Evolutionary conservation across 2,888 invertebrate species (phyloP), one percentile per base, ranked within the genome.

Genomic region (Neuroscelio doddi): DNA sequence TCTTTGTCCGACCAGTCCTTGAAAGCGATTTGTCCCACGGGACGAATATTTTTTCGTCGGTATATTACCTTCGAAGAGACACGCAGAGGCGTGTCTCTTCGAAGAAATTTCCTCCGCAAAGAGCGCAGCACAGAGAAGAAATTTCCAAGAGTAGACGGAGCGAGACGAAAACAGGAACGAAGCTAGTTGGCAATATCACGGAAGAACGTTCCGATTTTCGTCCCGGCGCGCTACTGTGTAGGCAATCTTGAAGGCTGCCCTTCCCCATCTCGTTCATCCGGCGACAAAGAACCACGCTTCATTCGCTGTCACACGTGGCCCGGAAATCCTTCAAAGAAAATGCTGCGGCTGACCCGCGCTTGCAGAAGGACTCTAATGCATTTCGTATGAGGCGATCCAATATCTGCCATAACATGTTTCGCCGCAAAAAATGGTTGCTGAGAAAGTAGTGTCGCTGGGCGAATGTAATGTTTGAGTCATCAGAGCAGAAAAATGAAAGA

Each of bases 201-300:
- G 42, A 42, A 51, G 61, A 69, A 65, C 65, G 63, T 67, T 64
- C 69, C 71, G 73, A 76, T 74, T 71, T 70, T 69, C 59, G 58
- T 69, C 62, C 63, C 59, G 56, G 52, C 61, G 64, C 62, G 64
- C 68, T 68, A 72, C 44, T 32, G 67, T 56, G 61, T 66, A 66
- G 69, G 70, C 70, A 69, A 68, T 70, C 69, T 73, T 61, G 68
- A 71, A 73, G 64, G 65, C 68, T 67, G 65, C 3, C n/a, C 14
- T 17, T 45, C 51, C 66, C 57, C 46, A 36, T 51, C 39, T 39
- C 34, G 55, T 47, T 62, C 45, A 49, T 34, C 56, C 39, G 34
- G 49, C 46, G 51, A 56, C 62, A 55, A 62, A 56, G 62, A 46
- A 51, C 46, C 50, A 16, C 39, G 45, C 10, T 24, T n/a, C 8